Conservation (phyloP, 2,888 invertebrate species). For the Orthosia cruda region DNA sequence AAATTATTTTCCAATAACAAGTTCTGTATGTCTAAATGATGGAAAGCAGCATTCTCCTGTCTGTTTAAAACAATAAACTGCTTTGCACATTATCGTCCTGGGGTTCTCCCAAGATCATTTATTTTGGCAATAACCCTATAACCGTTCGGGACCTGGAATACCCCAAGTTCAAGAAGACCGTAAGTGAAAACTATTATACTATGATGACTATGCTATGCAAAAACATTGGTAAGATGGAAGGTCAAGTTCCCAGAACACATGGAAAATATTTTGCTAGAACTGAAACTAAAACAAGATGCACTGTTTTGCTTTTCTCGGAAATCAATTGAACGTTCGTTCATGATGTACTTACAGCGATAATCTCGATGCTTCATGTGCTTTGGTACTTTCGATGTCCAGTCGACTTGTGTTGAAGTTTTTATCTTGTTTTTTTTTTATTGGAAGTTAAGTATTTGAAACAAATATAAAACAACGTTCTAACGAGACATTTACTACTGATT, state of each 20-base stretch:
- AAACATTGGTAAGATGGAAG: slow-evolving; percentile 73
- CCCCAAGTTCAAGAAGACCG: background rate
- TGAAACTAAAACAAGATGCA: slow-evolving; percentile 78
- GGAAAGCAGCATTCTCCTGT: slow-evolving; percentile 11
- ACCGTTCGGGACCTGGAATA: slow-evolving; percentile 1
- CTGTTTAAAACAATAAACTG: background rate
- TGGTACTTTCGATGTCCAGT: slow-evolving; percentile 43
- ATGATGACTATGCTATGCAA: background rate
- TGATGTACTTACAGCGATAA: slow-evolving; percentile 51
- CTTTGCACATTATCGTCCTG: background rate
- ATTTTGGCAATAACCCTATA: background rate
- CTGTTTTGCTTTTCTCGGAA: slow-evolving; percentile 78
- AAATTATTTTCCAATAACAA: slow-evolving; percentile 19
- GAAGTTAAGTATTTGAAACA: background rate
- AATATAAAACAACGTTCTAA: slow-evolving; percentile 1
- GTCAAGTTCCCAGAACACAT: slow-evolving; percentile 78
- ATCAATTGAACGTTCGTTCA: slow-evolving; percentile 62
- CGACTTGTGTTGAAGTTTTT: background rate
- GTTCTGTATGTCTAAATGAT: slow-evolving; percentile 33
- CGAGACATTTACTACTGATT: background rate
- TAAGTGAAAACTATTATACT: background rate
- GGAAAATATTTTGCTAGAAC: slow-evolving; percentile 72
- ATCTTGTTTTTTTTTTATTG: slow-evolving; percentile 7
- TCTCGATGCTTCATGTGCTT: slow-evolving; percentile 56
- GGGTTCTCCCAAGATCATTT: background rate